Conservation (phyloP, 2,113 vertebrate genomes). For the Carassius gibelio region DNA sequence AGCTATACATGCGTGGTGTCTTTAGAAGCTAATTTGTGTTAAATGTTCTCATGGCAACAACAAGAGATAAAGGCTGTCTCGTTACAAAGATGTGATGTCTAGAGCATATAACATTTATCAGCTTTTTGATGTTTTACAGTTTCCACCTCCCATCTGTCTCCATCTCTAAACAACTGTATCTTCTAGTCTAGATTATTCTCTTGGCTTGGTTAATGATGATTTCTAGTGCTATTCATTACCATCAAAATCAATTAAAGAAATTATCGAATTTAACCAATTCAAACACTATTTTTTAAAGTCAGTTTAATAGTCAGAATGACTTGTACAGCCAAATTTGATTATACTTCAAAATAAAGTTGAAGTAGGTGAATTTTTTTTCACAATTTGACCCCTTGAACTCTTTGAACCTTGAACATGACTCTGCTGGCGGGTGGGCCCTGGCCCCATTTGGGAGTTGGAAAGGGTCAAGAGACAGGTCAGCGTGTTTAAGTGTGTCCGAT, state of each 20-base stretch:
- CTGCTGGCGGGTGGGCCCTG: neutral
- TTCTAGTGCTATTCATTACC: conserved; percentile 61
- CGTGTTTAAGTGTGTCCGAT: neutral
- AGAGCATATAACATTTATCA: conserved; percentile 1
- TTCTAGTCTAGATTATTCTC: conserved; percentile 59
- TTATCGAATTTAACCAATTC: too few species aligned
- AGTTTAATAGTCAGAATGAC: too few species aligned
- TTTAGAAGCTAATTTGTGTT: conserved; percentile 39
- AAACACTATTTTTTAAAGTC: too few species aligned
- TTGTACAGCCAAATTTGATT: too few species aligned
- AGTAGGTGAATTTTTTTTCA: neutral
- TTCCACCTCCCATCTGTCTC: neutral
- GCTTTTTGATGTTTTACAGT: neutral
- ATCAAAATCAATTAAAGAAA: neutral
- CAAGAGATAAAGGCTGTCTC: conserved; percentile 35
- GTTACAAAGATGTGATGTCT: neutral
- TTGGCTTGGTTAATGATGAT: conserved; percentile 62
- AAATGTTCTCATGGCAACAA: conserved; percentile 31
- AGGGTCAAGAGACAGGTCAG: conserved; percentile 9
- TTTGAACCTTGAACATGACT: neutral
- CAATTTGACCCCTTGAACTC: neutral
- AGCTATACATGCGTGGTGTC: conserved; percentile 1
- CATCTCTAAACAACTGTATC: conserved; percentile 38
- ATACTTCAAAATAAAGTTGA: neutral
- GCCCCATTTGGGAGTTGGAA: neutral